These are phyloP conservation scores for Bathynomus jamesi DNA, from an alignment of 1,140 invertebrate species.

Conservation along the genomic window DNA sequence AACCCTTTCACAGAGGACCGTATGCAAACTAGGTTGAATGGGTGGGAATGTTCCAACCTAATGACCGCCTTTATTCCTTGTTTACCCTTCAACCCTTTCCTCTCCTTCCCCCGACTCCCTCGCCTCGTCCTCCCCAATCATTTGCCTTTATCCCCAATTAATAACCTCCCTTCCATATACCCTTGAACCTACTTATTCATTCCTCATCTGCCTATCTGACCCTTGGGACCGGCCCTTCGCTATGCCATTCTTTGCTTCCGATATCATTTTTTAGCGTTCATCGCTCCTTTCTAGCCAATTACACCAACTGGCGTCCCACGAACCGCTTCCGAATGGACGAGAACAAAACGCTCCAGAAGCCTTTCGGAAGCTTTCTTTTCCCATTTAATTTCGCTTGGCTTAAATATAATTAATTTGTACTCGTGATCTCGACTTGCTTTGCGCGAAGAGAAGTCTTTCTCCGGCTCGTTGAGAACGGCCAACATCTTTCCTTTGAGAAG, in stretches of 20 bases:
- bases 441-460: background rate
- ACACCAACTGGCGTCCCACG: background rate
- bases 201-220: background rate
- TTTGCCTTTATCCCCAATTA: background rate
- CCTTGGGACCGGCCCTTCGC: background rate
- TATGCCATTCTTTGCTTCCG: background rate
- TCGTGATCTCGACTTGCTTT: background rate
- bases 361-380: background rate
- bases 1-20: background rate
- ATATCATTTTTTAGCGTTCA: background rate
- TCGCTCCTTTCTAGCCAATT: background rate
- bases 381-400: background rate
- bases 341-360: too few relatives aligned
- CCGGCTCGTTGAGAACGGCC: background rate
- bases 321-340: background rate
- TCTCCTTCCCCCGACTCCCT: background rate
- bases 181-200: background rate
- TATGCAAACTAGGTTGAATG: background rate
- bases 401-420: background rate
- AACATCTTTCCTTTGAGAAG: background rate
- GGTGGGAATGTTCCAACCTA: background rate
- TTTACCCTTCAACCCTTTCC: background rate
- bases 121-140: background rate
- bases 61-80: background rate
- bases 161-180: background rate